Conservation (phyloP, 2,113 vertebrate species). For the Promerops cafer region DNA sequence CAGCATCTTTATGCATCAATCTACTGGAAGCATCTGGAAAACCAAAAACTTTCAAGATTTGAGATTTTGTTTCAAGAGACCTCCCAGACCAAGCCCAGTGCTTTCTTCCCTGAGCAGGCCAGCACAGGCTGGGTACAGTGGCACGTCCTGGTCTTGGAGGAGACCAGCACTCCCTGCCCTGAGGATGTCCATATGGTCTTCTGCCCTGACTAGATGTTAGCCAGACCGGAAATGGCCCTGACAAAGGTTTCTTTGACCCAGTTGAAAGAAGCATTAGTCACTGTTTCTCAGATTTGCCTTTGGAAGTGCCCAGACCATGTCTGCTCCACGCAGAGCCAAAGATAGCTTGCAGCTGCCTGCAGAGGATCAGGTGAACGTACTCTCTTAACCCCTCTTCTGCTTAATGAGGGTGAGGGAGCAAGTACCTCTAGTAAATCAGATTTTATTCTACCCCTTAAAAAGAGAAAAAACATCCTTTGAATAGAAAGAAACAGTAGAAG, state of each 20-base stretch:
- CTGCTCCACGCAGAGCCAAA: not conserved
- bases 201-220: rapidly evolving
- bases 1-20: not conserved
- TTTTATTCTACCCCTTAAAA: not conserved
- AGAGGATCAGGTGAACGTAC: not conserved
- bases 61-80: not conserved
- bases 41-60: not conserved
- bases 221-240: not conserved
- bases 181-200: rapidly evolving
- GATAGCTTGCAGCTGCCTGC: not conserved
- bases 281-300: not conserved
- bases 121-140: rapidly evolving
- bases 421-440: not conserved
- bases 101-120: not conserved
- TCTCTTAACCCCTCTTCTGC: not conserved
- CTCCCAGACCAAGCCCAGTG: not conserved
- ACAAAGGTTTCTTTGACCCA: not conserved
- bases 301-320: not conserved
- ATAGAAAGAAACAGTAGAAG: not conserved
- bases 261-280: not conserved
- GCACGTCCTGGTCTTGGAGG: rapidly evolving
- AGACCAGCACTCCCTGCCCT: not conserved
- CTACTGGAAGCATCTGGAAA: not conserved
- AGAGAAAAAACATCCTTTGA: not conserved
- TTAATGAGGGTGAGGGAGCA: not conserved